These are phyloP conservation scores for Stegophylla sp. DNA, from an alignment of 2,888 invertebrate genomes.

Conservation along the genomic window DNA sequence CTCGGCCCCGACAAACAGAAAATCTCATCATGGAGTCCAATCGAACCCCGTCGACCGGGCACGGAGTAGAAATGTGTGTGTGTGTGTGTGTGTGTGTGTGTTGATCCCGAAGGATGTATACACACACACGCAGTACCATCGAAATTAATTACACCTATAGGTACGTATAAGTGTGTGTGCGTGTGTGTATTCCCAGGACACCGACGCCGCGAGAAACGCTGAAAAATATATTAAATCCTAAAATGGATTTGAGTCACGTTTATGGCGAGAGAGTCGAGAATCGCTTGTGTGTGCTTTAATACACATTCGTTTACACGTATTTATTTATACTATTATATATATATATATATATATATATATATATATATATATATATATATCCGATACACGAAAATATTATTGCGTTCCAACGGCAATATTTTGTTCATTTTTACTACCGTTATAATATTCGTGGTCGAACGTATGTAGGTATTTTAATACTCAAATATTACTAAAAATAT, in stretches of 20 bases:
- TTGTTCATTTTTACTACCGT: too few relatives aligned
- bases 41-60: not conserved
- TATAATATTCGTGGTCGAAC: too few relatives aligned
- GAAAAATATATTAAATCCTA: constrained; percentile 48
- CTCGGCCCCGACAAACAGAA: constrained; percentile 32
- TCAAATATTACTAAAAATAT: too few relatives aligned
- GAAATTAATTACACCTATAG: constrained; percentile 54
- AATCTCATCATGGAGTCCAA: constrained; percentile 49
- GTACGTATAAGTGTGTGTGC: not conserved
- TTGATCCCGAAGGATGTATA: constrained; percentile 42
- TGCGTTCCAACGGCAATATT: too few relatives aligned
- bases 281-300: too few relatives aligned
- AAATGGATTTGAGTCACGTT: constrained; percentile 55
- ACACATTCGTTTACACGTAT: too few relatives aligned
- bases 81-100: too few relatives aligned
- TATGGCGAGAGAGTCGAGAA: not conserved
- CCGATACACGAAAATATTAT: too few relatives aligned
- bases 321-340: too few relatives aligned
- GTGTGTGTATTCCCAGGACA: not conserved
- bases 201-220: not conserved
- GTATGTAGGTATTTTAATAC: too few relatives aligned
- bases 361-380: too few relatives aligned
- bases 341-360: too few relatives aligned
- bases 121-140: not conserved
- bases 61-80: not conserved